Percentiles rank a stretch among this genome's conserved stretches.
Evolutionary conservation across 1,140 invertebrate genomes (phyloP).

Genomic region (Lepidurus packardi): DNA sequence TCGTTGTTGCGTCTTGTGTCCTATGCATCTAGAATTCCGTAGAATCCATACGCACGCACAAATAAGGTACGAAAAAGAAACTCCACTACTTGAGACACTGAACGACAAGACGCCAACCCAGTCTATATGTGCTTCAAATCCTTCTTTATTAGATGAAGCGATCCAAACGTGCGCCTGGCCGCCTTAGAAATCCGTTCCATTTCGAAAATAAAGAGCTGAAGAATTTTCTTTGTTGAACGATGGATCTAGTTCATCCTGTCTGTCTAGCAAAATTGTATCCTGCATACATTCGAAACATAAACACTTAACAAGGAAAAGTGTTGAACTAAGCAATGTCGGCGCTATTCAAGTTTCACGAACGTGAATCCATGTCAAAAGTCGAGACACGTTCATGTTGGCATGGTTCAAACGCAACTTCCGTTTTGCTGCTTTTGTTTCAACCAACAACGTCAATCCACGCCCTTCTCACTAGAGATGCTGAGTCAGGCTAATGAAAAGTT

Average conservation of each 20-base stretch:
- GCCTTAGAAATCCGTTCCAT: neutral
- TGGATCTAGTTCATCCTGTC: no score
- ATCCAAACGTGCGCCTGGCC: neutral
- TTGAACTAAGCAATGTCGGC: neutral
- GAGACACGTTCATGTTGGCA: neutral
- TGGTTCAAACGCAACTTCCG: neutral
- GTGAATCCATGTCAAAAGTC: neutral
- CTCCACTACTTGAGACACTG: neutral
- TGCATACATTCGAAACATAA: neutral
- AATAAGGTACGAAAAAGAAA: neutral
- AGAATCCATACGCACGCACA: neutral
- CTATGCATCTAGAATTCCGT: neutral
- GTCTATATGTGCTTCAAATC: neutral
- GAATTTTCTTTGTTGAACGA: no score
- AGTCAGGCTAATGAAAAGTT: neutral
- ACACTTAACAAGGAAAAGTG: neutral
- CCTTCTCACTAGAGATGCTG: neutral
- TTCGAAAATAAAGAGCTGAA: neutral
- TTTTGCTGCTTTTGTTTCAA: neutral
- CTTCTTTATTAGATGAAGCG: neutral
- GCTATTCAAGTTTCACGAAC: neutral
- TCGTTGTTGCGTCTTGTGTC: neutral
- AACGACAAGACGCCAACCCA: constrained; percentile 2
- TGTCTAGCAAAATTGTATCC: neutral
- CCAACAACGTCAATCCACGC: neutral